Base-by-base conservation (phyloP, 2,797 vertebrate genomes). In the Emys orbicularis region DNA sequence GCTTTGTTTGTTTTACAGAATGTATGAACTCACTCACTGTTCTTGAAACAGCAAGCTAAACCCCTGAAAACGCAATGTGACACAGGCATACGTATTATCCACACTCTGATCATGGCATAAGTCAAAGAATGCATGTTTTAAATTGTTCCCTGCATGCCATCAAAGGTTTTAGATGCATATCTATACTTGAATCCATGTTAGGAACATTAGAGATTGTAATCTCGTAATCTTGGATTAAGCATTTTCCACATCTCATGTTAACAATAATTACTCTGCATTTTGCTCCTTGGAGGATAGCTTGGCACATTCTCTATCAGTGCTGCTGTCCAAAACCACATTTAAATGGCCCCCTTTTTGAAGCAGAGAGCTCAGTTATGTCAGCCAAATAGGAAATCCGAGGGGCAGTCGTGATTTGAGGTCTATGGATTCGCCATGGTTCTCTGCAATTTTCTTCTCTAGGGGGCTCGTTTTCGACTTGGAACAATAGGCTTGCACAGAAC, bases 191-290 rank as follows among this genome's bases (percentile, higher is more conserved):
- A 79, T 79, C 41, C 81, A 44, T 13, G 15, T 8, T 90, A 52
- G 90, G 50, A 91, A 91, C 79, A 76, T 37, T 31, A 81, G 54
- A 94, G 80, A 91, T 74, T 89, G 56, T 91, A 95, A 94, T 94
- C 86, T 90, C 82, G 95, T 96, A 95, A 95, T 92, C 90, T 93
- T 19, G 83, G 94, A 94, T 97, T 96, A 93, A 92, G 3, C 49
- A 83, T 52, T 50, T 84, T 81, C 57, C 15, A 2, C 90, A 80
- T 86, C 90, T 56, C 57, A 3, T 9, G 11, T 83, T 91, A 77
- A 11, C 61, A 86, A 27, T 2, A 84, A 83, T 29, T 25, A 83
- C 68, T 84, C 25, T 77, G 84, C 87, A 83, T 25, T 12, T 86
- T 53, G 41, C 15, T 68, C 57, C 61, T 2, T 19, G 9, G 82